phyloP scores from a whole-genome alignment of 2,113 vertebrate species.

The Alouatta palliata region DNA sequence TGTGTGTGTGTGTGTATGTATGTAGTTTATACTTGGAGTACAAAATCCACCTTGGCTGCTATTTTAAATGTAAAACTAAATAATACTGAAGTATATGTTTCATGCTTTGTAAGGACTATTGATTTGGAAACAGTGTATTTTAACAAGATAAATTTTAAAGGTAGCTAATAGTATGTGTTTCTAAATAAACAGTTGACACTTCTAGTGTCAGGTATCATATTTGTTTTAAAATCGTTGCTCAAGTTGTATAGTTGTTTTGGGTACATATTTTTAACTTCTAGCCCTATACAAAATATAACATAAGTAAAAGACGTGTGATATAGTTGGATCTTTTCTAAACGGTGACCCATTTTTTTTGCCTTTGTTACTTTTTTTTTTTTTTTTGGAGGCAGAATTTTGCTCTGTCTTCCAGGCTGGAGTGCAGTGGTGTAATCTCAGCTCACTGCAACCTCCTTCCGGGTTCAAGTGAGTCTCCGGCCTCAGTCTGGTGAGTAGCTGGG shows the following conservation, averaged over 20 bases:
- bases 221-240: not conserved
- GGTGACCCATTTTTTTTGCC: not conserved
- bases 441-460: no score
- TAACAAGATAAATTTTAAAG: constrained; percentile 9
- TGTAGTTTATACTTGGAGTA: not conserved
- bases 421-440: no score
- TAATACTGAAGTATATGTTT: not conserved
- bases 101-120: not conserved
- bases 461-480: no score
- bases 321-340: not conserved
- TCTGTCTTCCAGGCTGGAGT: no score
- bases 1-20: no score
- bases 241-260: not conserved
- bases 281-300: not conserved
- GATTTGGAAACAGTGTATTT: constrained; percentile 32
- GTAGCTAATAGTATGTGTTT: not conserved
- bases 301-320: not conserved
- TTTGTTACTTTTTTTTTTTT: no score
- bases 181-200: not conserved
- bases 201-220: not conserved
- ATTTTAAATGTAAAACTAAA: not conserved
- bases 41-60: not conserved
- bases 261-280: not conserved
- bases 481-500: no score
- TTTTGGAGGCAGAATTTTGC: no score